Conservation (phyloP, 2,888 invertebrate species). For the Drosophila aldrichi region DNA sequence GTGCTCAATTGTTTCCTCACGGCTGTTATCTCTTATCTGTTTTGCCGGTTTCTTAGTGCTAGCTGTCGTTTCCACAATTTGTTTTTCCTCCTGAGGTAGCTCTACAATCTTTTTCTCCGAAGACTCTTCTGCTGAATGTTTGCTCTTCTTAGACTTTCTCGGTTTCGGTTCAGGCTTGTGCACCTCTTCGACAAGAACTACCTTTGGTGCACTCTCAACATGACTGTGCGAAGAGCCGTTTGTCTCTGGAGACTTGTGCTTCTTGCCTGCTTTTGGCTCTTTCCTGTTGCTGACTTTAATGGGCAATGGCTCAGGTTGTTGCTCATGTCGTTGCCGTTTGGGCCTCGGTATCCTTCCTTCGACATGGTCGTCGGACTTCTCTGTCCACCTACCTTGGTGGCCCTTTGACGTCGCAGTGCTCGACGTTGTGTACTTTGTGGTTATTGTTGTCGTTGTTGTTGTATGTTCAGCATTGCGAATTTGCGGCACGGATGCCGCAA, state of each 20-base stretch:
- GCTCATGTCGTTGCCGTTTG: constrained; percentile 66
- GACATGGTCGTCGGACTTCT: constrained; percentile 75
- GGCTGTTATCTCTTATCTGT: background rate
- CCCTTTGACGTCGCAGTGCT: constrained; percentile 61
- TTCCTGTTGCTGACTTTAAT: constrained; percentile 65
- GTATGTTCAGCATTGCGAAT: constrained; percentile 48
- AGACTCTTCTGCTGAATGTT: constrained; percentile 43
- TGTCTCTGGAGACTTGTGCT: constrained; percentile 60
- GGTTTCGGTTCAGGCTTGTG: constrained; percentile 62
- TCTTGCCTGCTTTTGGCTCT: constrained; percentile 47
- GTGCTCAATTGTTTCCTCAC: background rate
- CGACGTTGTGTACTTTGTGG: constrained; percentile 57
- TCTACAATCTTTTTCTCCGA: constrained; percentile 17
- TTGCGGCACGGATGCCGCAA: constrained; percentile 61
- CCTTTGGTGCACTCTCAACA: constrained; percentile 34
- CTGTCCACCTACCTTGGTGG: constrained; percentile 47
- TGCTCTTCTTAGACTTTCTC: constrained; percentile 63
- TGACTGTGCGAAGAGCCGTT: constrained; percentile 45
- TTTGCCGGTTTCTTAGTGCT: constrained; percentile 10
- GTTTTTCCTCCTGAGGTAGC: constrained; percentile 8
- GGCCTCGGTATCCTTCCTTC: constrained; percentile 46
- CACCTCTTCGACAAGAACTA: constrained; percentile 36
- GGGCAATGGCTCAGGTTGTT: constrained; percentile 67
- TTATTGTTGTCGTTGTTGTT: constrained; percentile 79
- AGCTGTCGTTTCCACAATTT: constrained; percentile 19